Percentiles rank a stretch among this genome's conserved stretches.
Conservation (phyloP, 2,888 invertebrate species). For the Maniola hyperantus region DNA sequence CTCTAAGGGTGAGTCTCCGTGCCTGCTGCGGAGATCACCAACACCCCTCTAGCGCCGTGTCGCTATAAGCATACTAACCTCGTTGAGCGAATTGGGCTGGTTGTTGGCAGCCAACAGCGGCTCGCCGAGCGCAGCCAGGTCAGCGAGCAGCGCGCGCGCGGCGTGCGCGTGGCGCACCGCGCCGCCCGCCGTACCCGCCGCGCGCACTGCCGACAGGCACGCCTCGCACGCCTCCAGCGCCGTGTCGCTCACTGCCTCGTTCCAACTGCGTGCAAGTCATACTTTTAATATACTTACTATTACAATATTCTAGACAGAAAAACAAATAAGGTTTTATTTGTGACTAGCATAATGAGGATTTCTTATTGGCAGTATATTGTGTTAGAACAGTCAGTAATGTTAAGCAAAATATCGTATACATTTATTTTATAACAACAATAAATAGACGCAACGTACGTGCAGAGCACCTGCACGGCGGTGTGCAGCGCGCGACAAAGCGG, state of each 20-base stretch:
- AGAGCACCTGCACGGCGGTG: constrained; percentile 63
- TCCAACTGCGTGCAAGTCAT: constrained; percentile 49
- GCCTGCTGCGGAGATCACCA: no score
- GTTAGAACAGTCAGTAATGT: no score
- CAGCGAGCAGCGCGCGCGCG: constrained; percentile 59
- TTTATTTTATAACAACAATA: no score
- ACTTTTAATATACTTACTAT: no score
- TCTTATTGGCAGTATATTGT: no score
- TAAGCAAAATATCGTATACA: no score
- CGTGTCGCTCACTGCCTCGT: constrained; percentile 63
- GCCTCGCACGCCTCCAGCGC: constrained; percentile 76
- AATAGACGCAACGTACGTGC: constrained; percentile 56
- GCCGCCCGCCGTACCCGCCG: constrained; percentile 61
- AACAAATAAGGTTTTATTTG: no score
- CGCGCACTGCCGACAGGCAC: constrained; percentile 64
- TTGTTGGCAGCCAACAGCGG: constrained; percentile 67
- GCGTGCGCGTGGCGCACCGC: constrained; percentile 56
- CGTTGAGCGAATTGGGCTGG: constrained; percentile 71
- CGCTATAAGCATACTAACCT: constrained; percentile 49
- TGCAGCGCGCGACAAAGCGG: constrained; percentile 68
- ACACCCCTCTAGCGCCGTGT: no score
- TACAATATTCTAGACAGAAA: not conserved
- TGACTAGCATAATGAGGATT: no score
- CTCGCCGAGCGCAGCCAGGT: constrained; percentile 62
- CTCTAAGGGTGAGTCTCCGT: no score